Conservation (phyloP, 2,797 vertebrate genomes). For the Salmo trutta region DNA sequence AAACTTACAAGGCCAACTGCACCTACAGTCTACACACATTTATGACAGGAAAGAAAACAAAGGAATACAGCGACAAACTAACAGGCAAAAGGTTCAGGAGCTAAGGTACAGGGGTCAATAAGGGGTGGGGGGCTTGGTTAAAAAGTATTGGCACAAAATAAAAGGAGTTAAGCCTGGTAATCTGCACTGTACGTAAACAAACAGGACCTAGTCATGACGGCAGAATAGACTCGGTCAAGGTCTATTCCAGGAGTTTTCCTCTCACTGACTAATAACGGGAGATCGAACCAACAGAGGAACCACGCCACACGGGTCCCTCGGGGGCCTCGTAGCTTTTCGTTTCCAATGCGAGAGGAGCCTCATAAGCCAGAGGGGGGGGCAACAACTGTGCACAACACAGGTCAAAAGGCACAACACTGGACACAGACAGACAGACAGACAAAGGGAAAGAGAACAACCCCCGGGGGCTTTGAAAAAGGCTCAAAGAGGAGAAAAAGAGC, state of each 20-base stretch:
- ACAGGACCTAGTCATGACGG: neutral
- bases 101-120: constrained; percentile 9
- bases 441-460: constrained; percentile 47
- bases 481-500: constrained; percentile 23
- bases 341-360: constrained; percentile 49
- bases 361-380: constrained; percentile 33
- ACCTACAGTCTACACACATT: neutral
- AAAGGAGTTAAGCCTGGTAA: constrained; percentile 21
- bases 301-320: constrained; percentile 32
- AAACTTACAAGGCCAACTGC: constrained; percentile 10
- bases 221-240: constrained; percentile 22
- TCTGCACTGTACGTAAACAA: constrained; percentile 2
- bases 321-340: constrained; percentile 43
- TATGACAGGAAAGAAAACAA: neutral
- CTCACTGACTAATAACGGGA: constrained; percentile 22
- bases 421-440: constrained; percentile 66
- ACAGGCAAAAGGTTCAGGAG: constrained; percentile 4
- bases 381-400: constrained; percentile 70
- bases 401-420: constrained; percentile 77
- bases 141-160: constrained; percentile 47
- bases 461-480: constrained; percentile 48
- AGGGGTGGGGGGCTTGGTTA: constrained; percentile 14
- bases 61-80: neutral
- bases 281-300: constrained; percentile 40
- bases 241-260: constrained; percentile 22